A percentile compares a stretch with the other conserved stretches of the same genome.
phyloP scores from a whole-genome alignment of 2,888 invertebrate genomes.

The Rhagium mordax region DNA sequence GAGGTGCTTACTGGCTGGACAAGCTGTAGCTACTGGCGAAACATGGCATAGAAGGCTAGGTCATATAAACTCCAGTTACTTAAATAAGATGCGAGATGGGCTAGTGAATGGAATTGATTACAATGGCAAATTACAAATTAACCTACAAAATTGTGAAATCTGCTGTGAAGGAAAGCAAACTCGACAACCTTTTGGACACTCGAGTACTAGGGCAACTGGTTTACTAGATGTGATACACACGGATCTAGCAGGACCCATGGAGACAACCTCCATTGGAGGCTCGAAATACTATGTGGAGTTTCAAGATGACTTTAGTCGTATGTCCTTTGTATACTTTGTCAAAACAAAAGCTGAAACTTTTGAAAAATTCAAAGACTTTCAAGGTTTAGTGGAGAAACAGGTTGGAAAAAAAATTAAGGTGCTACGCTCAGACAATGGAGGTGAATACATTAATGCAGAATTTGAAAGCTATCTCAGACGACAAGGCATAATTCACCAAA shows the following conservation, averaged over 20 bases:
- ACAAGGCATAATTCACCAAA: constrained; percentile 60
- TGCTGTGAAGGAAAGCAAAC: constrained; percentile 35
- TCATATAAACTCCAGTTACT: constrained; percentile 32
- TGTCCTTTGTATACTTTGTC: constrained; percentile 21
- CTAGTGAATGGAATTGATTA: constrained; percentile 19
- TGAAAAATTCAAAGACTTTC: constrained; percentile 55
- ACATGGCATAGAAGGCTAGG: constrained; percentile 38
- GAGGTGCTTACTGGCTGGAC: no score
- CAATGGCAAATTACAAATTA: constrained; percentile 7
- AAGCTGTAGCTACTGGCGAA: constrained; percentile 47
- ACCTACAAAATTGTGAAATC: constrained; percentile 14
- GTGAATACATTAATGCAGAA: constrained; percentile 38
- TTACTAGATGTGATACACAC: constrained; percentile 26
- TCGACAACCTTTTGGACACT: constrained; percentile 22
- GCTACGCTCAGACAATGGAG: neutral
- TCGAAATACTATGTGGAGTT: constrained; percentile 19
- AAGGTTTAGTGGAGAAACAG: constrained; percentile 34
- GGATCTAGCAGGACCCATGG: constrained; percentile 36
- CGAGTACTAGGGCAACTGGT: constrained; percentile 22
- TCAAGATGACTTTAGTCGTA: constrained; percentile 26
- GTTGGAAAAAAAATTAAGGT: neutral
- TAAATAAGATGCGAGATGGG: constrained; percentile 34
- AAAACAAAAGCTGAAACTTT: constrained; percentile 30
- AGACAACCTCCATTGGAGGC: constrained; percentile 24
- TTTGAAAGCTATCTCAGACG: constrained; percentile 50